These are phyloP conservation scores for Taenioides sp. DNA, from an alignment of 2,797 vertebrate species.

Conservation along the genomic window DNA sequence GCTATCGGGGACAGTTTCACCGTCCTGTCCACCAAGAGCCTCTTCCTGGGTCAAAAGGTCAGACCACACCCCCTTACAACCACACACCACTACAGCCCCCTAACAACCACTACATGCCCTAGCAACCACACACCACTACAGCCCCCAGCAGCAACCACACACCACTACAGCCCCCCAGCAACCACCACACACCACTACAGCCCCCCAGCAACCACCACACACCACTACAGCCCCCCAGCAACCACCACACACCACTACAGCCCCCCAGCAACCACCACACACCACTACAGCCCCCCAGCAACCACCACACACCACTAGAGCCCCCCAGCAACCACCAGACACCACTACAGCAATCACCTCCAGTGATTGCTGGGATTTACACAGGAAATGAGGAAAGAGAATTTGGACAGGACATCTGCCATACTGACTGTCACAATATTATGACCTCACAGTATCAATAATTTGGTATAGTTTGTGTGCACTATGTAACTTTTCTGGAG, in stretches of 20 bases:
- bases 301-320: too few species aligned
- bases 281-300: too few species aligned
- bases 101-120: background rate
- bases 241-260: too few species aligned
- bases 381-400: background rate
- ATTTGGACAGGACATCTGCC: background rate
- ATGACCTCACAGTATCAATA: background rate
- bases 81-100: background rate
- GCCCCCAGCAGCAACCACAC: background rate
- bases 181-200: background rate
- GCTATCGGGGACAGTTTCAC: conserved; percentile 90
- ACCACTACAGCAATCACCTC: background rate
- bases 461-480: too few species aligned
- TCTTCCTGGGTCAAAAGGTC: conserved; percentile 99
- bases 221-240: background rate
- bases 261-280: too few species aligned
- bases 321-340: too few species aligned
- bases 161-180: background rate
- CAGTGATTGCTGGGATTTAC: background rate
- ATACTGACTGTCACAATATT: background rate
- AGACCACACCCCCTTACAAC: conserved; percentile 14
- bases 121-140: background rate
- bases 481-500: too few species aligned
- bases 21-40: conserved; percentile 95
- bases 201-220: background rate